Conservation (phyloP, 2,113 vertebrate species). For the Tupaia tana region DNA sequence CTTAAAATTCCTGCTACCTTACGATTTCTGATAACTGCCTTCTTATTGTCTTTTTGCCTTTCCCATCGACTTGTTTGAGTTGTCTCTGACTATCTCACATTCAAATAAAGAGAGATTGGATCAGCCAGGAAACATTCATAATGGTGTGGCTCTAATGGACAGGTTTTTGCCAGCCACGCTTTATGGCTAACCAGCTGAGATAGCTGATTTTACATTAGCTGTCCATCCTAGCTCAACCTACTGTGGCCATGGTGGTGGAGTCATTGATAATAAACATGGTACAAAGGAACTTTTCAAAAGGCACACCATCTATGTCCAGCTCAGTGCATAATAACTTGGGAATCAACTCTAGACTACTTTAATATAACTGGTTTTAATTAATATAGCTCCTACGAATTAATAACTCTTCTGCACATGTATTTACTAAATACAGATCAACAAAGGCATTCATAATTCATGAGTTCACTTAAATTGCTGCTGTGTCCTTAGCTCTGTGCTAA, state of each 20-base stretch:
- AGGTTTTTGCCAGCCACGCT: background rate
- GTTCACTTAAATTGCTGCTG: background rate
- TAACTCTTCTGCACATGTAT: background rate
- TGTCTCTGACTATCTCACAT: background rate
- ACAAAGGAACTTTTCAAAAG: background rate
- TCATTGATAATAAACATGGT: background rate
- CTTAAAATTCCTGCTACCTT: background rate
- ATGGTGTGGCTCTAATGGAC: background rate
- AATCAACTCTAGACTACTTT: background rate
- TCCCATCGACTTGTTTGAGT: background rate
- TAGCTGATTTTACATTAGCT: background rate
- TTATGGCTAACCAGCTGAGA: background rate
- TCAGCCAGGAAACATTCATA: background rate
- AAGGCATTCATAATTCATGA: background rate
- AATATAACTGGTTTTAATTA: background rate
- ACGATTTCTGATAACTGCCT: background rate
- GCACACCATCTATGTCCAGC: background rate
- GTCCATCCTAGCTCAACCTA: background rate
- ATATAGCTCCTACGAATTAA: background rate
- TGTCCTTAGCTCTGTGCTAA: background rate
- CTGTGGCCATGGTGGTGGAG: background rate
- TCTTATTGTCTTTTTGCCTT: background rate
- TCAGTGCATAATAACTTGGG: background rate
- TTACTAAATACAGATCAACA: background rate
- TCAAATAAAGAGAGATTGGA: background rate